These are phyloP conservation scores for Vireo griseus DNA, from an alignment of 2,797 vertebrate species.

Conservation along the genomic window DNA sequence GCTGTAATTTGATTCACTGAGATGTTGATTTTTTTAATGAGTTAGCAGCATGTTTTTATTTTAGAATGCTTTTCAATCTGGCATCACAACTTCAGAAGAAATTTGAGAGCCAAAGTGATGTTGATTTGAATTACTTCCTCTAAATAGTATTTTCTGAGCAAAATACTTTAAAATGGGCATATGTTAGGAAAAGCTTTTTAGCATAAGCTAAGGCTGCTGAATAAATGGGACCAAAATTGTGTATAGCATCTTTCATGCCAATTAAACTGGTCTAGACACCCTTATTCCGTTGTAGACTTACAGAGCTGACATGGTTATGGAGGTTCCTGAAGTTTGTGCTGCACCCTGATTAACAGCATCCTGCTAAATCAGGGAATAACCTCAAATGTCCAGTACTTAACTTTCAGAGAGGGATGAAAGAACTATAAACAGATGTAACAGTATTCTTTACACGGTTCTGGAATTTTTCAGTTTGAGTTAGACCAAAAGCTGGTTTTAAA, in stretches of 20 bases:
- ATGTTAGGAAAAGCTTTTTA: neutral
- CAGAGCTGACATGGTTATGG: neutral
- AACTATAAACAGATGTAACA: neutral
- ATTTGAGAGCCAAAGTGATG: neutral
- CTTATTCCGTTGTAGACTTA: neutral
- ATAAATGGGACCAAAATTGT: neutral
- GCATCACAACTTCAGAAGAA: neutral
- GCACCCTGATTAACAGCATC: neutral
- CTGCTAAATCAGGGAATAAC: neutral
- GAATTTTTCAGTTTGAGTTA: neutral
- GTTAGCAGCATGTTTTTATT: neutral
- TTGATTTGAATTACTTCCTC: neutral
- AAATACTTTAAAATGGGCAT: neutral
- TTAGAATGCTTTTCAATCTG: neutral
- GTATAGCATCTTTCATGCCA: neutral
- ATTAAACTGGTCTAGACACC: neutral
- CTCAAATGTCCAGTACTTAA: neutral
- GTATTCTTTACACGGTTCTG: neutral
- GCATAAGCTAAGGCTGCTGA: neutral
- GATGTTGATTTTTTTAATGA: neutral
- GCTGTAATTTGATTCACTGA: neutral
- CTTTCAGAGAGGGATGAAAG: neutral
- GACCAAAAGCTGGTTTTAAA: neutral
- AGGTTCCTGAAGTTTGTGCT: neutral
- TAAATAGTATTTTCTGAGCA: neutral